Percentiles rank a stretch among this genome's conserved stretches.
These are phyloP conservation scores for Scortum barcoo DNA, from an alignment of 2,113 vertebrate genomes.

Conservation along the genomic window DNA sequence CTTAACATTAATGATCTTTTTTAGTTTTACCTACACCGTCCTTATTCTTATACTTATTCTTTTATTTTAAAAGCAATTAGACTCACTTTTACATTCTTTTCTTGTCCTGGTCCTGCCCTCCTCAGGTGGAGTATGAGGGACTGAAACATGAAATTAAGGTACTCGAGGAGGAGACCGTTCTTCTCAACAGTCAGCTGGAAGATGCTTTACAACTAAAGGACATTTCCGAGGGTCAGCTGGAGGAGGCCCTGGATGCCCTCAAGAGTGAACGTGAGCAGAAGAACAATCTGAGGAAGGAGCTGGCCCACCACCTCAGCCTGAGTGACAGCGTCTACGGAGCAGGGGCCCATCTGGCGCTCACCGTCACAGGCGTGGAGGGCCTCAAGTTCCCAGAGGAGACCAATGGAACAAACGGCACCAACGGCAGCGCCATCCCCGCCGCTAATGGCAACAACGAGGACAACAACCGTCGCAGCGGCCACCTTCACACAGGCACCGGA, in stretches of 20 bases:
- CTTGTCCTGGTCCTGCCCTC: background rate
- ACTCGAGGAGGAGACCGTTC: slow-evolving; percentile 95
- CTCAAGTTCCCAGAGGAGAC: slow-evolving; percentile 91
- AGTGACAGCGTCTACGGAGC: slow-evolving; percentile 92
- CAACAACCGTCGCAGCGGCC: slow-evolving; percentile 86
- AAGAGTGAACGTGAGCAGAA: slow-evolving; percentile 97
- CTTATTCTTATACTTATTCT: too few relatives aligned
- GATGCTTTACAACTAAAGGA: slow-evolving; percentile 96
- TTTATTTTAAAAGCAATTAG: too few relatives aligned
- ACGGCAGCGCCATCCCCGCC: slow-evolving; percentile 65
- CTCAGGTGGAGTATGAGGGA: slow-evolving; percentile 97
- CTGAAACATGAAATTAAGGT: slow-evolving; percentile 99
- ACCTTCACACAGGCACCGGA: slow-evolving; percentile 83
- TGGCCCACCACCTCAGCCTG: slow-evolving; percentile 93
- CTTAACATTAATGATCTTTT: background rate
- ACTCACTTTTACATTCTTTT: too few relatives aligned
- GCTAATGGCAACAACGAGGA: slow-evolving; percentile 89
- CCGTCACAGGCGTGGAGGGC: slow-evolving; percentile 92
- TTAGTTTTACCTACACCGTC: background rate
- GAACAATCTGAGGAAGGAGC: slow-evolving; percentile 95
- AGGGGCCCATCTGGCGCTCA: slow-evolving; percentile 91
- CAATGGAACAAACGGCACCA: slow-evolving; percentile 84
- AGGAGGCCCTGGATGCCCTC: slow-evolving; percentile 95
- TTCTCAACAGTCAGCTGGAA: slow-evolving; percentile 97
- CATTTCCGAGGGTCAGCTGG: slow-evolving; percentile 94